Evolutionary conservation across 2,113 vertebrate species (phyloP), one percentile per base, ranked within the genome.

Genomic region (Canis aureus): DNA sequence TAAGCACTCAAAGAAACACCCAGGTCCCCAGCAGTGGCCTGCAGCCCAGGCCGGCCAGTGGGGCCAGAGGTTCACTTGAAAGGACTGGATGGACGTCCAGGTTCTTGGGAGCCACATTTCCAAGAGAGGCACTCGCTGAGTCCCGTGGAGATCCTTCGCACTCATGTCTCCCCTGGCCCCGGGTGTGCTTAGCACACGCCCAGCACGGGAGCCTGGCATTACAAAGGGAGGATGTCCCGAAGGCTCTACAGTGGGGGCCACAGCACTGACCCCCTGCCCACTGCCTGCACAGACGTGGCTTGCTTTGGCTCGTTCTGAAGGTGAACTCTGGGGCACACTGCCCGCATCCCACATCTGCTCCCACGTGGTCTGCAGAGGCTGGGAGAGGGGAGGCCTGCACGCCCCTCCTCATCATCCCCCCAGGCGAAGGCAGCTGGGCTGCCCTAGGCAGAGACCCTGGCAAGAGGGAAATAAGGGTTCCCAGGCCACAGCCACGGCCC

Each of bases 401-500:
- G 23, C 25, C 66, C 73, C 82, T 86, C 22, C n/a, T 86, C 22
- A 43, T 66, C 60, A 73, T 97, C 97, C 89, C 89, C 94, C 6
- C 1, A n/a, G 15, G 2, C 3, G 16, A n/a, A 66, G 66, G 66
- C 32, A 0, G 13, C 64, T 6, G 15, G 22, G 16, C 43, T 38
- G 12, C 32, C 66, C 66, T 16, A 19, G 35, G n/a, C 95, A 82
- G 66, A 32, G 64, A 81, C n/a, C 76, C 59, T 35, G 49, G 62
- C 59, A 7, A 25, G 53, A 17, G 79, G 27, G 35, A 82, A 35
- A 23, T 59, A 69, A 25, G 0, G 1, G 3, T 0, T 35, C 35
- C 29, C 9, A 25, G n/a, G 35, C 64, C 64, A 11, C 17, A 23
- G 66, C 38, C 27, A 9, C 22, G 35, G 5, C 59, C 35, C n/a